These are phyloP conservation scores for Amphipoea oculea DNA, from an alignment of 2,888 invertebrate genomes.

Conservation along the genomic window DNA sequence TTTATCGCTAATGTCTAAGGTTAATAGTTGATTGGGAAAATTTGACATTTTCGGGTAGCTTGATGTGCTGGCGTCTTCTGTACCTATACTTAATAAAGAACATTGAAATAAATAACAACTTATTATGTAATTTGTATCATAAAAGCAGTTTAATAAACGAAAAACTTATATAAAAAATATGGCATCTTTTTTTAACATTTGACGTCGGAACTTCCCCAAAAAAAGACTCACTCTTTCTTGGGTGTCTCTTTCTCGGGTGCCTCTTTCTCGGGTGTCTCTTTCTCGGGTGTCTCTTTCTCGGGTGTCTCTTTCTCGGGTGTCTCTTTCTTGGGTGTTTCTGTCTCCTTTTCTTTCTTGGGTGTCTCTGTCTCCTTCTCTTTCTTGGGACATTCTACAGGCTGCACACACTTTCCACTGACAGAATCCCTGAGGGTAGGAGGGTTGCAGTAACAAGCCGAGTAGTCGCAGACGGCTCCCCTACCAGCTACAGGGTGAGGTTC, in stretches of 20 bases:
- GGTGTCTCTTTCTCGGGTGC: conserved; percentile 54
- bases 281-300: conserved; percentile 56
- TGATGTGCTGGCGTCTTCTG: too few relatives aligned
- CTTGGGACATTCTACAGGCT: conserved; percentile 74
- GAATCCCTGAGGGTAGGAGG: conserved; percentile 76
- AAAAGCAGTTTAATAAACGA: not conserved
- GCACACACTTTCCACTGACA: conserved; percentile 72
- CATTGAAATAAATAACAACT: conserved; percentile 11
- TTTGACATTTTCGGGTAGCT: too few relatives aligned
- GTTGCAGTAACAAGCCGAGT: conserved; percentile 77
- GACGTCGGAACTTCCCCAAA: not conserved
- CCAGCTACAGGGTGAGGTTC: conserved; percentile 70
- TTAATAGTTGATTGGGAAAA: too few relatives aligned
- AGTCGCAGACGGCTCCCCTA: conserved; percentile 25
- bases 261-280: conserved; percentile 63
- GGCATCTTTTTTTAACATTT: not conserved
- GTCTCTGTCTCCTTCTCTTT: conserved; percentile 25
- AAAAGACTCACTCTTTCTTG: not conserved
- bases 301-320: not conserved
- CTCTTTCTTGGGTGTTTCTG: conserved; percentile 61
- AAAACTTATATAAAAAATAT: not conserved
- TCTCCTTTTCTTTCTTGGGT: conserved; percentile 61
- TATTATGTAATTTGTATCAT: not conserved
- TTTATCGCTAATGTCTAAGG: too few relatives aligned
- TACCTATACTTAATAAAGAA: not conserved